Evolutionary conservation across 2,113 vertebrate species (phyloP).

Genomic region (Vanacampus margaritifer): DNA sequence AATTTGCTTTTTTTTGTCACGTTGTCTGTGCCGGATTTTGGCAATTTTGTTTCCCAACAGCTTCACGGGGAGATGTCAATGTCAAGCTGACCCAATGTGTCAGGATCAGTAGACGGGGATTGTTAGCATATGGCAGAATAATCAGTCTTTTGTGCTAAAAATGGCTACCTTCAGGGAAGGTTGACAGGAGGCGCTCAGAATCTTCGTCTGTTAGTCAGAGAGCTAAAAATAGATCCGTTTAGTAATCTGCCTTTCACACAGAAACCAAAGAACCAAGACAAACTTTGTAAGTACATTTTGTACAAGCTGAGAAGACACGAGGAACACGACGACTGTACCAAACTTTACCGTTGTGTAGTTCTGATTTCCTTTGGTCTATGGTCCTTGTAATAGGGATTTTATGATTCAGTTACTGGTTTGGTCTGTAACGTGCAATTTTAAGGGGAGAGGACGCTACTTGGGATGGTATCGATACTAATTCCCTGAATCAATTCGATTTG

Average conservation of each 20-base stretch:
- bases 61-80: not conserved
- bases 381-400: no score
- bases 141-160: not conserved
- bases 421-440: no score
- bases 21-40: not conserved
- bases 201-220: not conserved
- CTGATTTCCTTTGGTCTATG: not conserved
- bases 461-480: no score
- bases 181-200: not conserved
- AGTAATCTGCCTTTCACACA: not conserved
- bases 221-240: not conserved
- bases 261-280: not conserved
- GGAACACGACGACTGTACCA: not conserved
- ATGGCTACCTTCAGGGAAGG: not conserved
- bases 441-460: no score
- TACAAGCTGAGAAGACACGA: not conserved
- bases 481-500: no score
- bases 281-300: not conserved
- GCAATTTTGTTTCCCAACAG: not conserved
- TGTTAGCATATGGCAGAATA: not conserved
- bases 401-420: no score
- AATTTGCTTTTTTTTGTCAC: not conserved
- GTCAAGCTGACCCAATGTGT: not conserved
- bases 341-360: not conserved
- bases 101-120: not conserved